Evolutionary conservation across 2,888 invertebrate genomes (phyloP).

Genomic region (Meteorus cinctellus): DNA sequence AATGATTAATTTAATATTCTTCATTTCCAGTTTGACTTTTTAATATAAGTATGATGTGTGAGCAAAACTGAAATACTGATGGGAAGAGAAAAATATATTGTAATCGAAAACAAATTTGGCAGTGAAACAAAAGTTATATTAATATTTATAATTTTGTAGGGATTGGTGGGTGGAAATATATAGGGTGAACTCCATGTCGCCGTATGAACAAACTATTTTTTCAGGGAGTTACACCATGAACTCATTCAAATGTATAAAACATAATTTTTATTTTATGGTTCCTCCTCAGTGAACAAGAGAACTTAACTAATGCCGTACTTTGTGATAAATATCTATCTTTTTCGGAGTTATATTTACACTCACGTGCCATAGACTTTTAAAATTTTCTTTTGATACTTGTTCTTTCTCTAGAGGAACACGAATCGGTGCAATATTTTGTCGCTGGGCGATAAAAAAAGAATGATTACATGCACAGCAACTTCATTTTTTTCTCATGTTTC

Average conservation of each 20-base stretch:
- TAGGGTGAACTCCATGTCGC: slow-evolving; percentile 47
- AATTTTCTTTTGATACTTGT: neutral
- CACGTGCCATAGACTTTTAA: neutral
- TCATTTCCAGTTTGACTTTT: neutral
- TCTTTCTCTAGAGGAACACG: neutral
- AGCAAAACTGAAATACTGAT: no score
- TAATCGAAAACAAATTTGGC: no score
- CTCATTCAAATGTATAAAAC: slow-evolving; percentile 43
- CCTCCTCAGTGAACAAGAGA: neutral
- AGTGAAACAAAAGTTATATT: no score
- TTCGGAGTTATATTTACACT: neutral
- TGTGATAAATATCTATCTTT: no score
- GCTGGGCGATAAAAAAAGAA: slow-evolving; percentile 45
- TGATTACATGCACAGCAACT: slow-evolving; percentile 14
- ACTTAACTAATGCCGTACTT: no score
- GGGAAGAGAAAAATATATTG: no score
- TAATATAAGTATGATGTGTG: no score
- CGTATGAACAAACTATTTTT: slow-evolving; percentile 54
- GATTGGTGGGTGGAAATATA: slow-evolving; percentile 48
- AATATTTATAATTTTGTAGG: no score
- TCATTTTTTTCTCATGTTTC: neutral
- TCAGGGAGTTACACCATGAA: slow-evolving; percentile 53
- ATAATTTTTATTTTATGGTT: slow-evolving; percentile 21
- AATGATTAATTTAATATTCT: neutral
- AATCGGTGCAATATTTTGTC: slow-evolving; percentile 47